Base-by-base conservation (phyloP, 2,888 invertebrate genomes). In the Fragum whitleyi region DNA sequence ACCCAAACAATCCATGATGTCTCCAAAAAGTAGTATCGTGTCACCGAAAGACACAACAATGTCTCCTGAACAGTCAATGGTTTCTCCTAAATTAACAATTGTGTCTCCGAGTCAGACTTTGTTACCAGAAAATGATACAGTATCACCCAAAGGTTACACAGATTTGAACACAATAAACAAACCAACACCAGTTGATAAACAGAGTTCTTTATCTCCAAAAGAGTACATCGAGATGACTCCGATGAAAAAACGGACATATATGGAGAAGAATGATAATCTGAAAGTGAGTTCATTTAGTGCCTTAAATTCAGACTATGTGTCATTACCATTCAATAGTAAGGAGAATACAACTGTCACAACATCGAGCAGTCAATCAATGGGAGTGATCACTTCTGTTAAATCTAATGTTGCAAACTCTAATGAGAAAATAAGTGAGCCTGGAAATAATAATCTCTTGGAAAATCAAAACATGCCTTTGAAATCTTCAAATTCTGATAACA, bases 71-170 rank as follows among this genome's bases (percentile, higher is more conserved):
- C 65, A 65, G 23, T 65, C 65, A 11, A 71, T 81, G 59, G 69
- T 83, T 19, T 81, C 81, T 3, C 81, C 85, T 26, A 84, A 81
- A 62, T 65, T 80, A 32, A 85, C 77, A 23, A 81, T 81, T 55
- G 85, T 85, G 2, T 85, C 85, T 28, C 85, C 81, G 39, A 73
- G 67, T 53, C 79, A 85, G 51, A 68, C 28, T 1, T 55, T 77
- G 42, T 42, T 81, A 42, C 61, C 77, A 7, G 83, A 79, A 23
- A 74, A 55, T 72, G 79, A 83, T 26, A 55, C 29, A 14, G 23
- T 51, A 26, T 68, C 75, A 21, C 36, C 29, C 14, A 70, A 29
- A 70, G 36, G 21, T 16, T 70, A 70, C 51, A 14, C 55, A 14
- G 59, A 55, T 19, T 28, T 70, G 21, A 29, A 28, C 14, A 26